These are phyloP conservation scores for Rhinatrema bivittatum DNA, from an alignment of 2,797 vertebrate genomes.

Conservation along the genomic window DNA sequence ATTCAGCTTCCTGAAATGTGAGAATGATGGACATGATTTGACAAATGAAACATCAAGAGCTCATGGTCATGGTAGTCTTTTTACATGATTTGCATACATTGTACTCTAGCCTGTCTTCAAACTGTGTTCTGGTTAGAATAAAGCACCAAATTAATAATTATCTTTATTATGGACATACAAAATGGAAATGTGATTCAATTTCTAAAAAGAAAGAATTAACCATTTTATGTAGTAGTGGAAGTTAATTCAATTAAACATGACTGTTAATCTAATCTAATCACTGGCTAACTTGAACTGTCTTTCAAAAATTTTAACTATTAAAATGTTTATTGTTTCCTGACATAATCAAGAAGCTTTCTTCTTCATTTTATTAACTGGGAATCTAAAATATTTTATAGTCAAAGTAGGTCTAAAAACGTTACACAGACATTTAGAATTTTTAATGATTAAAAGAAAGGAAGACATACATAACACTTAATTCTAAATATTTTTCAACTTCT, in stretches of 20 bases:
- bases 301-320: no score
- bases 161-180: slow-evolving; percentile 28
- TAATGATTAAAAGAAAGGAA: slow-evolving; percentile 48
- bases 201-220: no score
- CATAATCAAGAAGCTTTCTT: no score
- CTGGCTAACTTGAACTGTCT: no score
- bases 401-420: slow-evolving; percentile 37
- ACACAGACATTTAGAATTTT: no score
- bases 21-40: slow-evolving; percentile 19
- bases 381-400: slow-evolving; percentile 32
- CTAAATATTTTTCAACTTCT: slow-evolving; percentile 35
- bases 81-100: slow-evolving; percentile 16
- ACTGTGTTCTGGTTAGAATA: no score
- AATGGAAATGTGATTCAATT: slow-evolving; percentile 23
- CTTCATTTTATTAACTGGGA: no score
- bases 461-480: slow-evolving; percentile 47
- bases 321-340: no score
- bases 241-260: no score
- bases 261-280: no score
- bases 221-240: no score
- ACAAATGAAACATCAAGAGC: slow-evolving; percentile 21
- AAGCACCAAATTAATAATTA: slow-evolving; percentile 44
- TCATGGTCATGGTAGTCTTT: slow-evolving; percentile 17
- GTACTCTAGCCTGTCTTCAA: slow-evolving; percentile 28
- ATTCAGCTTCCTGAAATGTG: slow-evolving; percentile 41